Conservation (phyloP, 2,113 vertebrate species). For the Anarhynchus alexandrinus region DNA sequence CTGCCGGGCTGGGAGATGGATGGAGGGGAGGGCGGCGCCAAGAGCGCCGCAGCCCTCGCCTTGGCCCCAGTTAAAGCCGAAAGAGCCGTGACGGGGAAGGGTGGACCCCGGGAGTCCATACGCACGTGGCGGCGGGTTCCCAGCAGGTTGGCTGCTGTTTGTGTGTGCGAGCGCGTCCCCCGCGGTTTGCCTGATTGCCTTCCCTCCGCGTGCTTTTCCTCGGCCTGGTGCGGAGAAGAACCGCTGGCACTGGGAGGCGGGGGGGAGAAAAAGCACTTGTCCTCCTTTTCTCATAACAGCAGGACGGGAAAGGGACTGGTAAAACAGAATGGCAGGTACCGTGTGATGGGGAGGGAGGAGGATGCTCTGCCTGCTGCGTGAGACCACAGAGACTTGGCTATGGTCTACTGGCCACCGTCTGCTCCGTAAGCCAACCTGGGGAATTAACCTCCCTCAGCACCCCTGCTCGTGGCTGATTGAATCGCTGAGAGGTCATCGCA, state of each 20-base stretch:
- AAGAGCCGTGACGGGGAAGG: background rate
- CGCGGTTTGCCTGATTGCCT: background rate
- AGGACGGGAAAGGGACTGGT: background rate
- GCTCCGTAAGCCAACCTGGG: background rate
- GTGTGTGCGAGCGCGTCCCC: background rate
- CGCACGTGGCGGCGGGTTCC: background rate
- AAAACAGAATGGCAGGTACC: background rate
- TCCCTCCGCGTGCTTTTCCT: background rate
- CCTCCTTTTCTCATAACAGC: background rate
- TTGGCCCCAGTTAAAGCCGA: background rate
- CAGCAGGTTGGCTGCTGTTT: background rate
- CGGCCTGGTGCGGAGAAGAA: background rate
- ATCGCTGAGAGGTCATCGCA: background rate
- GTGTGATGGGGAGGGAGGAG: background rate
- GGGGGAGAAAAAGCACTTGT: background rate
- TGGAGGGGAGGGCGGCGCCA: background rate
- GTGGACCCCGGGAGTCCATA: background rate
- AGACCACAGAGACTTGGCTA: background rate
- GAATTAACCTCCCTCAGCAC: rapidly evolving
- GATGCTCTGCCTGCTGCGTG: rapidly evolving
- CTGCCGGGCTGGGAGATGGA: background rate
- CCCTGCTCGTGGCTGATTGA: background rate
- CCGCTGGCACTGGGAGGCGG: background rate
- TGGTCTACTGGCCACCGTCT: background rate
- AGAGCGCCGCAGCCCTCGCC: background rate